Conservation (phyloP, 2,113 vertebrate species). For the Scophthalmus maximus region DNA sequence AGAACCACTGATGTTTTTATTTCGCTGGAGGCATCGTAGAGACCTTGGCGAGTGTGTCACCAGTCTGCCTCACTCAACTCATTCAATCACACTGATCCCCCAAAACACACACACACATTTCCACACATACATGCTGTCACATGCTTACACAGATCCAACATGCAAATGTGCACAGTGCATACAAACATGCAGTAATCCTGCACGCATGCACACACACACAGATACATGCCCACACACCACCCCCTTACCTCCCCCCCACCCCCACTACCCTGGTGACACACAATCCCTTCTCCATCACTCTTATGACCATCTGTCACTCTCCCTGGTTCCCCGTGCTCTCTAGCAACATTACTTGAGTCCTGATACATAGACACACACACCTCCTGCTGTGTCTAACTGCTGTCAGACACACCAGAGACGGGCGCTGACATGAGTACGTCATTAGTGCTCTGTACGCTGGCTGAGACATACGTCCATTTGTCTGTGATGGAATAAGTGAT, state of each 20-base stretch:
- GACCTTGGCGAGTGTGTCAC: conserved; percentile 4
- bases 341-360: conserved; percentile 31
- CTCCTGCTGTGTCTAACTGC: conserved; percentile 20
- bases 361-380: not conserved
- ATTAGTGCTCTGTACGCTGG: not conserved
- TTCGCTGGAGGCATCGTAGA: conserved; percentile 8
- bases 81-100: conserved; percentile 30
- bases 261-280: conserved; percentile 63
- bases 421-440: conserved; percentile 28
- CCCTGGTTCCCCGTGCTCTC: conserved; percentile 18
- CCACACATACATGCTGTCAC: conserved; percentile 16
- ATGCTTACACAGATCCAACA: conserved; percentile 49
- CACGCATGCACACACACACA: not conserved
- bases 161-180: conserved; percentile 21
- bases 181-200: conserved; percentile 48
- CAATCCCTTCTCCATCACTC: conserved; percentile 60
- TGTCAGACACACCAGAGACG: conserved; percentile 42
- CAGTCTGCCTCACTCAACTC: not conserved
- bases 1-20: not conserved
- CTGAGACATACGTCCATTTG: not conserved
- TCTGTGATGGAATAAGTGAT: conserved; percentile 43
- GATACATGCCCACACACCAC: not conserved
- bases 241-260: not conserved
- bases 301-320: conserved; percentile 67
- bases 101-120: not conserved